Evolutionary conservation across 2,888 invertebrate species (phyloP).

Genomic region (Diabrotica balteata): DNA sequence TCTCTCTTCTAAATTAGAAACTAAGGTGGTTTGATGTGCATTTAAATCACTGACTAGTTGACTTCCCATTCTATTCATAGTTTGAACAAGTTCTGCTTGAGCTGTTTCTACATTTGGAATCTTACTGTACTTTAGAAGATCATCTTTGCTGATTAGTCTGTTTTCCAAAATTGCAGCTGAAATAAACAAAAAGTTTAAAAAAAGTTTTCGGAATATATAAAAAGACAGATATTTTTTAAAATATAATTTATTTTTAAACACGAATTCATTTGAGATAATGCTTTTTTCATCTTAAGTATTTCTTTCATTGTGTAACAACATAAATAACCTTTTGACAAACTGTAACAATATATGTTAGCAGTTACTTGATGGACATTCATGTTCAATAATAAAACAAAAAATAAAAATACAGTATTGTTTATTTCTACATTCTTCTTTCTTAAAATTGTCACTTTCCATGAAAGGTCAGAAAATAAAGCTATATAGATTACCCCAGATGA

Average conservation of each 20-base stretch:
- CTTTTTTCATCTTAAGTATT: background rate
- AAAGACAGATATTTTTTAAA: background rate
- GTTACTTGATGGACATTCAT: no score
- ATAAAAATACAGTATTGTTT: no score
- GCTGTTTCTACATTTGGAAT: conserved; percentile 71
- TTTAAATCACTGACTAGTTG: conserved; percentile 72
- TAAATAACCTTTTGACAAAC: background rate
- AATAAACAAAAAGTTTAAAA: conserved; percentile 39
- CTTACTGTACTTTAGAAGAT: conserved; percentile 71
- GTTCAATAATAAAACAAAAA: no score
- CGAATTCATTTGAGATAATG: background rate
- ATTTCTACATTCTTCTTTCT: no score
- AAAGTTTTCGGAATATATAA: background rate
- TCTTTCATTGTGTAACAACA: no score
- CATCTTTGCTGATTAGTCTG: conserved; percentile 71
- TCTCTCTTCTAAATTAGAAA: conserved; percentile 72
- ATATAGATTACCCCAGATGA: no score
- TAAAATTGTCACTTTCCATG: no score
- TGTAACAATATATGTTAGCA: no score
- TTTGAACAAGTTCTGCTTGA: conserved; percentile 73
- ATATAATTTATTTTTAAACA: background rate
- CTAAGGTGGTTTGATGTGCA: conserved; percentile 72
- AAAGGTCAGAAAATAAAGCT: no score
- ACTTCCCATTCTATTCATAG: conserved; percentile 71
- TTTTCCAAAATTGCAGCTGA: conserved; percentile 78